Conservation (phyloP, 2,797 vertebrate genomes). For the Miichthys miiuy region DNA sequence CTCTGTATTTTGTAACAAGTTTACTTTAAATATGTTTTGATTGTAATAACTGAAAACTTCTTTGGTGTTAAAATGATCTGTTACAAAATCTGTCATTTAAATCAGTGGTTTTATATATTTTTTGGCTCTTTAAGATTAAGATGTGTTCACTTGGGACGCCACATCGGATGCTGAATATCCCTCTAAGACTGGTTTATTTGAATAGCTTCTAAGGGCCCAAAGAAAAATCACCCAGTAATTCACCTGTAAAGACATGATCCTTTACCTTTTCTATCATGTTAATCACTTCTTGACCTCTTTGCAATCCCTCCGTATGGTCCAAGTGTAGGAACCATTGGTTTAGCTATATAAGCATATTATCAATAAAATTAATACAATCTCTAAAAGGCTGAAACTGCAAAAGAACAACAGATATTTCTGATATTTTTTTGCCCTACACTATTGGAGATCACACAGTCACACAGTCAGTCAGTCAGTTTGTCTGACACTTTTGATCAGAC, state of each 20-base stretch:
- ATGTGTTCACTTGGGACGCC: neutral
- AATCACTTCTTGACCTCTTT: neutral
- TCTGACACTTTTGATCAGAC: neutral
- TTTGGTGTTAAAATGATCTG: neutral
- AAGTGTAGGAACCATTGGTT: neutral
- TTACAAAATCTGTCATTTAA: neutral
- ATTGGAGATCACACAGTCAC: neutral
- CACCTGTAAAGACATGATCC: neutral
- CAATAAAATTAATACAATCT: neutral
- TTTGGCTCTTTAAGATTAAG: neutral
- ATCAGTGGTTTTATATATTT: neutral
- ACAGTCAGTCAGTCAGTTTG: fast-evolving
- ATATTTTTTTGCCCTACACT: neutral
- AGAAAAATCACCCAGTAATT: neutral
- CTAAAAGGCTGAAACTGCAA: neutral
- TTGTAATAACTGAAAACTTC: too few species aligned
- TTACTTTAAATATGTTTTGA: neutral
- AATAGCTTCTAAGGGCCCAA: neutral
- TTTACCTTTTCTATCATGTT: neutral
- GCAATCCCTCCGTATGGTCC: neutral
- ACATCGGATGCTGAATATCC: neutral
- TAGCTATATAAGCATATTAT: neutral
- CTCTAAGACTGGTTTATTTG: neutral
- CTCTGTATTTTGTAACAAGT: neutral
- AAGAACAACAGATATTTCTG: neutral